Base-by-base conservation (phyloP, 2,888 invertebrate species). In the Drosophila stalkeri region DNA sequence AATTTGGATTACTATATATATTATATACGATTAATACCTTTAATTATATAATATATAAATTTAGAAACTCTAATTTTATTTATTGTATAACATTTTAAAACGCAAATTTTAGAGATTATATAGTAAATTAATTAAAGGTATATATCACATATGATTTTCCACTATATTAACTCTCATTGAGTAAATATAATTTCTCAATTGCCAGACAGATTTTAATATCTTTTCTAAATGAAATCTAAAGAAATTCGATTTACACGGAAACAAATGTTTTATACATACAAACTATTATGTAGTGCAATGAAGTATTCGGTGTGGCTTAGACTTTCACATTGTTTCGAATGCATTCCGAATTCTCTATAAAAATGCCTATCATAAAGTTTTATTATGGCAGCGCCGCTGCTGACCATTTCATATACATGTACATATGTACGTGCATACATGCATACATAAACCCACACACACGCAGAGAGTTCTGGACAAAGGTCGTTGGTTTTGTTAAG, bases 281-380 rank as follows among this genome's bases (percentile, higher is more conserved):
- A 55, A 7, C 0, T 14, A 27, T 11, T 6, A 3, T 49, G 72
- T 72, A 79, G 71, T 31, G 83, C 52, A 79, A 55, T 43, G 7
- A 7, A 31, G 2, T 2, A n/a, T 44, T 71, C 77, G 57, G 7
- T 54, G 7, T 31, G 31, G 62, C 80, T 23, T n/a, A 56, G 20
- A 71, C 79, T 81, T 87, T 89, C 82, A 56, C 64, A 70, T 60
- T 67, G 68, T 47, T 60, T 72, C 61, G 70, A 80, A 68, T 84
- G 80, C 73, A 84, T 87, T 85, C 87, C 65, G 73, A 85, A 89
- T 85, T 87, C 85, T 68, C 59, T 64, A 75, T 86, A 86, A 86
- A 82, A 89, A 80, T 86, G 80, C 87, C 80, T 84, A 86, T 87
- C 87, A 87, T 86, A 86, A 84, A 86, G 74, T 89, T 89, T 87